phyloP scores from a whole-genome alignment of 2,888 invertebrate genomes.

The Conchocele bisecta region DNA sequence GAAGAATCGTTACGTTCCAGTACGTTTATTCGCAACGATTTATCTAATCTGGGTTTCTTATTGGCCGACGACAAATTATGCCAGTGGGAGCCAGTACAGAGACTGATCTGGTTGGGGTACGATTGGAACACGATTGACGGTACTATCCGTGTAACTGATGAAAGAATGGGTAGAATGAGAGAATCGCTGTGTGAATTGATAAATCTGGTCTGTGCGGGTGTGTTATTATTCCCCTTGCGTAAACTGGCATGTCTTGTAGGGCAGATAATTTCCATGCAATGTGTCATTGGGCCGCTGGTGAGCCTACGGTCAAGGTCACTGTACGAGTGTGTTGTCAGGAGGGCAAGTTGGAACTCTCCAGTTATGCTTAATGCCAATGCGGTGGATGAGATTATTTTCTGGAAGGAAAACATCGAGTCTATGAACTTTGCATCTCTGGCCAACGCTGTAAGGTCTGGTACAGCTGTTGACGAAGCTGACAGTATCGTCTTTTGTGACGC shows the following conservation, averaged over 20 bases:
- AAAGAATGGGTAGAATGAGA: neutral
- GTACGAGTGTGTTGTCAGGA: slow-evolving; percentile 19
- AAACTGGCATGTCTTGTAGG: slow-evolving; percentile 28
- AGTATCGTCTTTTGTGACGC: slow-evolving; percentile 30
- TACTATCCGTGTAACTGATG: neutral
- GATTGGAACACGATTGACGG: slow-evolving; percentile 1
- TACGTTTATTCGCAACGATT: neutral
- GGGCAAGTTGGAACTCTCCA: slow-evolving; percentile 33
- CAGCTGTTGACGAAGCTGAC: neutral
- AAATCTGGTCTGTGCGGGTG: neutral
- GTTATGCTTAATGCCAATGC: slow-evolving; percentile 16
- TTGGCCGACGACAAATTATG: slow-evolving; percentile 19
- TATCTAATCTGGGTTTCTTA: slow-evolving; percentile 8
- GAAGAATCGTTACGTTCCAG: neutral
- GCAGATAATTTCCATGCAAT: slow-evolving; percentile 29
- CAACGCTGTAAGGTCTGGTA: neutral
- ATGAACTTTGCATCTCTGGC: too few species aligned
- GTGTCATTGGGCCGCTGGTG: slow-evolving; percentile 15
- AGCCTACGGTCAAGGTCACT: slow-evolving; percentile 10
- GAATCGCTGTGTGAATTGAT: neutral
- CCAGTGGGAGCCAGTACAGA: slow-evolving; percentile 1
- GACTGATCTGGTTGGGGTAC: slow-evolving; percentile 5
- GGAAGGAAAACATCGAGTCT: slow-evolving; percentile 12
- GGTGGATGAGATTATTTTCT: slow-evolving; percentile 15
- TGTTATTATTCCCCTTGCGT: slow-evolving; percentile 9